Conservation (phyloP, 2,797 vertebrate genomes). For the Etheostoma perlongum region DNA sequence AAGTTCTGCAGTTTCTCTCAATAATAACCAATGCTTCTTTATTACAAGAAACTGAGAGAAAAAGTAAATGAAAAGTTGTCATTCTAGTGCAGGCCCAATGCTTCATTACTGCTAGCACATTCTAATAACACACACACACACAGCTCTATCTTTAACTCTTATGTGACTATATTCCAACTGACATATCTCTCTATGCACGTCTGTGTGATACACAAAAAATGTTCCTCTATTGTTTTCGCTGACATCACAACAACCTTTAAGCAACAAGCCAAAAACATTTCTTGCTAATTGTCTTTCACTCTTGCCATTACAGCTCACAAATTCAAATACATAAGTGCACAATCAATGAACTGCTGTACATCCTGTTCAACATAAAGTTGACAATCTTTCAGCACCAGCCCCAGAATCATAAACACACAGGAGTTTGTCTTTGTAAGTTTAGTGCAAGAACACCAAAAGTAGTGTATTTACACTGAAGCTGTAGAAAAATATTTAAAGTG, state of each 20-base stretch:
- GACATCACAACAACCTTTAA: neutral
- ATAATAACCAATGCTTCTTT: slow-evolving; percentile 54
- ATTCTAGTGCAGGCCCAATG: slow-evolving; percentile 52
- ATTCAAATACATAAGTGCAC: neutral
- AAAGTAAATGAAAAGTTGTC: slow-evolving; percentile 35
- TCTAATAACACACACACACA: slow-evolving; percentile 35
- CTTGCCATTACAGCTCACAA: neutral
- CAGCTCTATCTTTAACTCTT: slow-evolving; percentile 40
- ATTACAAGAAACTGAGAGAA: slow-evolving; percentile 40
- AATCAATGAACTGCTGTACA: neutral
- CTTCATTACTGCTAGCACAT: slow-evolving; percentile 53
- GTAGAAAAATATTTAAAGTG: neutral
- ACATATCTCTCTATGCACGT: neutral
- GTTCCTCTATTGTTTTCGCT: neutral
- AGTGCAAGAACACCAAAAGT: neutral
- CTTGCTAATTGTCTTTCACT: neutral
- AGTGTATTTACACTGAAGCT: neutral
- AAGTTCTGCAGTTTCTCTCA: slow-evolving; percentile 34
- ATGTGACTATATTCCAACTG: slow-evolving; percentile 13
- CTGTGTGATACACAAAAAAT: slow-evolving; percentile 10
- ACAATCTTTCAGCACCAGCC: neutral
- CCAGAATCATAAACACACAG: neutral
- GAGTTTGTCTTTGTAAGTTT: neutral
- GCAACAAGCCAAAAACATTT: neutral
- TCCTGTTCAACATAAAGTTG: neutral